phyloP scores from a whole-genome alignment of 2,888 invertebrate species.

The Ornithoptera alexandrae region DNA sequence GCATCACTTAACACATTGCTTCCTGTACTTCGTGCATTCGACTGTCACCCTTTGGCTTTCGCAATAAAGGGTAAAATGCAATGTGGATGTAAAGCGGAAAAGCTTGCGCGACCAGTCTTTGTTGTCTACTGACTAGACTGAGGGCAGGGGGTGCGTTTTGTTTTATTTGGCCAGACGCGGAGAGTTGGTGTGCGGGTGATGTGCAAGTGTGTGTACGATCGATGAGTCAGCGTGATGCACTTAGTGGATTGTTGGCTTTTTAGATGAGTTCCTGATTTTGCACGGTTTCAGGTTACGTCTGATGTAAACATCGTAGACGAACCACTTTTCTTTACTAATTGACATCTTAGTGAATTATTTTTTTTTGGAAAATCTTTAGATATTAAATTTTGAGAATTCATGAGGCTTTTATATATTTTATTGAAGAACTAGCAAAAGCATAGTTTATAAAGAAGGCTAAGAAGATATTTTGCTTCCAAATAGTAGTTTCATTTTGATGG shows the following conservation, averaged over 20 bases:
- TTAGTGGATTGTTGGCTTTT: constrained; percentile 27
- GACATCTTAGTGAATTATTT: background rate
- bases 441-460: too few relatives aligned
- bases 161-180: constrained; percentile 66
- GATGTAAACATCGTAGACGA: background rate
- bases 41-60: constrained; percentile 31
- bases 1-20: constrained; percentile 70
- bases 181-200: constrained; percentile 38
- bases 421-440: too few relatives aligned
- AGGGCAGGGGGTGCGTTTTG: constrained; percentile 63
- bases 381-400: too few relatives aligned
- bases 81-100: constrained; percentile 33
- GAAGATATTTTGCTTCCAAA: too few relatives aligned
- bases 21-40: constrained; percentile 47
- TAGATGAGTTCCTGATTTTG: constrained; percentile 13
- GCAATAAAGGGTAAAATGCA: constrained; percentile 40
- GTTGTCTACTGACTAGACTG: constrained; percentile 74
- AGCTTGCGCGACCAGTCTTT: constrained; percentile 63
- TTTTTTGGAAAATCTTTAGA: too few relatives aligned
- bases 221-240: constrained; percentile 50
- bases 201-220: constrained; percentile 42
- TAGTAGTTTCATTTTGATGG: too few relatives aligned
- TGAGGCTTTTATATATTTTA: too few relatives aligned
- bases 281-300: constrained; percentile 2
- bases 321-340: background rate